phyloP scores from a whole-genome alignment of 2,797 vertebrate genomes.

The Chelon labrosus region DNA sequence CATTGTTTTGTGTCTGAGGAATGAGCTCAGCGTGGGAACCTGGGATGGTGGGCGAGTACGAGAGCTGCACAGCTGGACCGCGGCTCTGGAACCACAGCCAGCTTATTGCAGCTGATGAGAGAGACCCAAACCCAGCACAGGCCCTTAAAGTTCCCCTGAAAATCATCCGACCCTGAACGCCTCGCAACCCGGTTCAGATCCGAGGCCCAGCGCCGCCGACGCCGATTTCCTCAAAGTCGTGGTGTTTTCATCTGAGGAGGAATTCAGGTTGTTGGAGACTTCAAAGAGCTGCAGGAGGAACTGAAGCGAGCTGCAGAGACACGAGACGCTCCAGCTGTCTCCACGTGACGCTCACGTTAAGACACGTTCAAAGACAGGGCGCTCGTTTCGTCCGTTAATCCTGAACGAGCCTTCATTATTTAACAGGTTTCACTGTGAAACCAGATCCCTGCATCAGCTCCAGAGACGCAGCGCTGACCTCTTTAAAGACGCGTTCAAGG shows the following conservation, averaged over 20 bases:
- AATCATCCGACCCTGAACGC: too few species aligned
- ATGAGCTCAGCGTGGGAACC: constrained; percentile 82
- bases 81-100: constrained; percentile 1
- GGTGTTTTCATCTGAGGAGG: constrained; percentile 9
- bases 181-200: too few species aligned
- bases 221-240: too few species aligned
- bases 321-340: constrained; percentile 54
- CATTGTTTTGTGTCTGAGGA: constrained; percentile 75
- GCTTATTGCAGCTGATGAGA: constrained; percentile 46
- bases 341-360: constrained; percentile 22
- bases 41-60: constrained; percentile 41
- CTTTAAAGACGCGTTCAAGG: too few species aligned
- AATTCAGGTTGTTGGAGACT: constrained; percentile 48
- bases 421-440: too few species aligned
- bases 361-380: too few species aligned
- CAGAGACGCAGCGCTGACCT: too few species aligned
- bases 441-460: too few species aligned
- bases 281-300: constrained; percentile 59
- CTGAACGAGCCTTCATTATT: too few species aligned
- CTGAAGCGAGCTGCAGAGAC: constrained; percentile 34
- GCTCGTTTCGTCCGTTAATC: too few species aligned
- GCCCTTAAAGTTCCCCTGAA: background rate
- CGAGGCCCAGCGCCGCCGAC: too few species aligned
- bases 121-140: too few species aligned
- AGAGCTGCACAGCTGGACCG: constrained; percentile 61